Evolutionary conservation across 2,797 vertebrate species (phyloP).

Genomic region (Selene dorsalis): DNA sequence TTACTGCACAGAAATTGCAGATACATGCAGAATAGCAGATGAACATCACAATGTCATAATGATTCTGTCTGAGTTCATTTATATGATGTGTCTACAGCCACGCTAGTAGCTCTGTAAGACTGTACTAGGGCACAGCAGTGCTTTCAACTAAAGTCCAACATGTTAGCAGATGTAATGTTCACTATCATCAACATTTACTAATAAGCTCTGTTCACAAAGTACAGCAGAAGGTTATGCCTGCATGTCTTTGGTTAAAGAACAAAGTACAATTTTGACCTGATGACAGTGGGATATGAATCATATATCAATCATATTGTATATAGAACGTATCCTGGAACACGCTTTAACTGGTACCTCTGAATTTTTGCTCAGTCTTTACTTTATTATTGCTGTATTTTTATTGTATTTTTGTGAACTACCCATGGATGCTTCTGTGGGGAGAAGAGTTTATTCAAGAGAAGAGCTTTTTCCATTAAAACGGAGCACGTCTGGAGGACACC

Average conservation of each 20-base stretch:
- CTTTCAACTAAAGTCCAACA: conserved; percentile 6
- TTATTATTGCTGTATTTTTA: too few species aligned
- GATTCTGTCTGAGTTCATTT: neutral
- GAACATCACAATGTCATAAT: neutral
- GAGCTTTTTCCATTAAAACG: too few species aligned
- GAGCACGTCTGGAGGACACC: too few species aligned
- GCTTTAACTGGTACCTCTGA: too few species aligned
- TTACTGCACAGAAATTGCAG: neutral
- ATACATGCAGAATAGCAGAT: neutral
- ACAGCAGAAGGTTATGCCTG: neutral
- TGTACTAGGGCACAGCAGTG: neutral
- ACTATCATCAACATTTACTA: neutral
- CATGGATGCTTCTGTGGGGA: too few species aligned
- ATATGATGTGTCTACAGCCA: neutral
- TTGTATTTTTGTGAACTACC: too few species aligned
- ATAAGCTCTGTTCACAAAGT: neutral
- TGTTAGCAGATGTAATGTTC: neutral
- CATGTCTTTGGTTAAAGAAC: neutral
- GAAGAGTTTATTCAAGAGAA: too few species aligned
- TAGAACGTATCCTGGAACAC: too few species aligned
- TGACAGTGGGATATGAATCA: neutral
- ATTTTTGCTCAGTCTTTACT: too few species aligned
- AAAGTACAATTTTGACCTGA: neutral
- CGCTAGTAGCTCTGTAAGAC: neutral
- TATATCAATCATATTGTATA: too few species aligned